Percentiles rank a stretch among this genome's conserved stretches.
Conservation (phyloP, 2,888 invertebrate genomes). For the Thereva unica region DNA sequence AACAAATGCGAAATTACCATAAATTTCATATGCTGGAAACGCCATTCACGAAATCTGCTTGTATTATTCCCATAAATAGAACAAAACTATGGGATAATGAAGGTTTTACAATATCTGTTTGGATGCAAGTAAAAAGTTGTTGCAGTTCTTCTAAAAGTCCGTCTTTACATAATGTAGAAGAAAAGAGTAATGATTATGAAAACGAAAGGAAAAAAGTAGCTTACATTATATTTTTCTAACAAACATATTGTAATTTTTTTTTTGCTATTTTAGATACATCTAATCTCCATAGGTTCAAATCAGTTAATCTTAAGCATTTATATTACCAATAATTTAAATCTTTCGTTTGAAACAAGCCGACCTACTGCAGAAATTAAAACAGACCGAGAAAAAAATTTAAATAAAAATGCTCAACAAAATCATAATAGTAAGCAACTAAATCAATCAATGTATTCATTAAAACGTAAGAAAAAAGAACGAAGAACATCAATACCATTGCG, state of each 20-base stretch:
- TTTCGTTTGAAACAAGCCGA: conserved; percentile 53
- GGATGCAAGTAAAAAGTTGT: conserved; percentile 51
- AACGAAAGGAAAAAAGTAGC: not conserved
- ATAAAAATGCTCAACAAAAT: not conserved
- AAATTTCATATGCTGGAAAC: conserved; percentile 50
- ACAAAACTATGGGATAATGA: conserved; percentile 52
- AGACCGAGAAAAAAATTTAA: conserved; percentile 4
- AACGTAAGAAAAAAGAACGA: conserved; percentile 27
- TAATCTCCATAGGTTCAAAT: conserved; percentile 56
- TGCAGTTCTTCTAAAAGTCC: not conserved
- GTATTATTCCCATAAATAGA: conserved; percentile 54
- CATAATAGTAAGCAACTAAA: no score
- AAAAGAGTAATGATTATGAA: not conserved
- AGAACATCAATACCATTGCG: conserved; percentile 6
- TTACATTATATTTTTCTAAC: not conserved
- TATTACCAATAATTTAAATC: conserved; percentile 51
- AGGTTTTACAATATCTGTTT: conserved; percentile 54
- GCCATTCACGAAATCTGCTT: conserved; percentile 53
- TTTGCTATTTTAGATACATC: conserved; percentile 50
- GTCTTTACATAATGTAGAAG: not conserved
- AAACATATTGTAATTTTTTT: not conserved
- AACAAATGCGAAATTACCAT: conserved; percentile 53
- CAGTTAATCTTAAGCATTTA: conserved; percentile 55
- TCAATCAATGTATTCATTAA: no score
- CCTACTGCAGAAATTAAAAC: conserved; percentile 50